Percentiles rank a stretch among this genome's conserved stretches.
These are phyloP conservation scores for Ariopsis seemanni DNA, from an alignment of 2,113 vertebrate species.

Conservation along the genomic window DNA sequence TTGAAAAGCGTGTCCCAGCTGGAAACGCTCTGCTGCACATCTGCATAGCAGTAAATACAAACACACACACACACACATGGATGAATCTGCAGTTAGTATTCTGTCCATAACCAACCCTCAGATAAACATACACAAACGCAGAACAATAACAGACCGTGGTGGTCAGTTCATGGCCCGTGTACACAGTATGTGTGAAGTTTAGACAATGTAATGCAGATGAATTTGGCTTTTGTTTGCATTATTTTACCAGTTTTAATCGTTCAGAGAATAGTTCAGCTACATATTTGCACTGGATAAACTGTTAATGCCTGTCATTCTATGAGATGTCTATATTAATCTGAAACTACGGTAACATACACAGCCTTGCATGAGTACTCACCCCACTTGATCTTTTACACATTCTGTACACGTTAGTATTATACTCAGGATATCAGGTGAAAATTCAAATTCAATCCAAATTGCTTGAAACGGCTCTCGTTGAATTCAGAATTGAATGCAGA, in stretches of 20 bases:
- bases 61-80: neutral
- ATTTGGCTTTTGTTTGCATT: neutral
- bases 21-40: constrained; percentile 25
- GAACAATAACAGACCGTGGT: neutral
- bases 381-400: neutral
- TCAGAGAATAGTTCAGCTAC: neutral
- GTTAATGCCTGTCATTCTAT: neutral
- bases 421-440: no score
- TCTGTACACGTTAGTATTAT: neutral
- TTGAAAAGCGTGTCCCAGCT: neutral
- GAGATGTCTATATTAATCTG: neutral
- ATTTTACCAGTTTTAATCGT: neutral
- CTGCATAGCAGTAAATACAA: constrained; percentile 13
- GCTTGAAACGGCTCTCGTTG: no score
- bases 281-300: neutral
- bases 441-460: no score
- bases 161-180: neutral
- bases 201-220: neutral
- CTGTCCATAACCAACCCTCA: neutral
- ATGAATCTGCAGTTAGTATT: neutral
- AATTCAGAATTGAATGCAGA: no score
- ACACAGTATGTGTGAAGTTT: neutral
- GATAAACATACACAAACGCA: constrained; percentile 13
- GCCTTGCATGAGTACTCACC: neutral
- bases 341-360: neutral